Percentiles rank a stretch among this genome's conserved stretches.
Conservation (phyloP, 2,797 vertebrate genomes). For the Ctenosaura bakeri region DNA sequence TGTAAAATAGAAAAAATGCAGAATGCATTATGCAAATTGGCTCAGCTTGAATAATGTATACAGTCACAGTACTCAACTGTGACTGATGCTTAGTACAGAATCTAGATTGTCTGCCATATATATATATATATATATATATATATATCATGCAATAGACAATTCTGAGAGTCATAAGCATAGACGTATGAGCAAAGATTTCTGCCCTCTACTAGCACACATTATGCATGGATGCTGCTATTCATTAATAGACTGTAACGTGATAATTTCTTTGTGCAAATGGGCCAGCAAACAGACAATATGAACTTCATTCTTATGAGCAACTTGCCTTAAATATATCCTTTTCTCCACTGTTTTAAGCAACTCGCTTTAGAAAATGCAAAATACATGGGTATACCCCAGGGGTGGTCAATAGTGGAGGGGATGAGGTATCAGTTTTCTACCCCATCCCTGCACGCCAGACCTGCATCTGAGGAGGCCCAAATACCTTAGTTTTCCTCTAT, state of each 20-base stretch:
- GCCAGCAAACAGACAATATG: constrained; percentile 16
- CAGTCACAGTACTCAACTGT: constrained; percentile 12
- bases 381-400: not conserved
- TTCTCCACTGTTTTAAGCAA: not conserved
- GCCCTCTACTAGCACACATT: not conserved
- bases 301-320: constrained; percentile 7
- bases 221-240: not conserved
- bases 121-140: no score
- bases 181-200: not conserved
- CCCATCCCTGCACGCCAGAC: no score
- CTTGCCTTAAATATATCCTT: constrained; percentile 13
- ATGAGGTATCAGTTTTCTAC: no score
- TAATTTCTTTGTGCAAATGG: not conserved
- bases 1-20: not conserved
- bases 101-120: constrained; percentile 12
- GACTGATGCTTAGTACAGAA: not conserved
- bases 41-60: not conserved
- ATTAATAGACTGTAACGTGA: not conserved
- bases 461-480: no score
- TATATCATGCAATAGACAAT: no score
- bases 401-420: no score
- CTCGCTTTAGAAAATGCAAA: not conserved
- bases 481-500: no score
- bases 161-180: not conserved
- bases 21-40: constrained; percentile 4